Conservation (phyloP, 1,140 invertebrate genomes). For the Drosophila grimshawi region DNA sequence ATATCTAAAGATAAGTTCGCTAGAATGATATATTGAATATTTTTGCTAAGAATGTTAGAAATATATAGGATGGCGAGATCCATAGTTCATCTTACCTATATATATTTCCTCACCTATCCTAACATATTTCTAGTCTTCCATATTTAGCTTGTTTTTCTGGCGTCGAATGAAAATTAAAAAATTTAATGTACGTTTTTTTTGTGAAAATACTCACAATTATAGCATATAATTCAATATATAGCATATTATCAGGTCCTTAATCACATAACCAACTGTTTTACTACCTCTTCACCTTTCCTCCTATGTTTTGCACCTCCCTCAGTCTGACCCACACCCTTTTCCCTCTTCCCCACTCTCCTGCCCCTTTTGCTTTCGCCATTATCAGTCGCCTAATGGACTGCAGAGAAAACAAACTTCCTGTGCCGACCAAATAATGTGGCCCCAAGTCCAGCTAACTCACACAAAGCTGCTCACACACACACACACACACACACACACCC, state of each 20-base stretch:
- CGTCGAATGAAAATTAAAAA: no score
- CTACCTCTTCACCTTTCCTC: not conserved
- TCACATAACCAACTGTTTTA: not conserved
- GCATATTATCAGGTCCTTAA: not conserved
- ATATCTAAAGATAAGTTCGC: no score
- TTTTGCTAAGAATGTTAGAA: no score
- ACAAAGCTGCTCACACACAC: not conserved
- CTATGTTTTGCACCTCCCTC: not conserved
- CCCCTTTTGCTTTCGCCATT: slow-evolving; percentile 19
- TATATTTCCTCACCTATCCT: no score
- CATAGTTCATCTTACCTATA: no score
- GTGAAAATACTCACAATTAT: no score
- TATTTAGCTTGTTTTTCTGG: no score
- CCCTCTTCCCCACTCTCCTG: not conserved
- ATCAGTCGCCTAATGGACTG: slow-evolving; percentile 66
- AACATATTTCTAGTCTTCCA: no score
- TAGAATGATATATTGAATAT: no score
- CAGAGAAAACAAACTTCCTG: slow-evolving; percentile 51
- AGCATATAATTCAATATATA: no score
- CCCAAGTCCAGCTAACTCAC: not conserved
- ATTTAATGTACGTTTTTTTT: no score
- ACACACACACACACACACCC: not conserved
- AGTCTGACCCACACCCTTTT: not conserved
- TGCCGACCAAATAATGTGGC: slow-evolving; percentile 40
- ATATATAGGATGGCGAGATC: no score